Percentiles rank a stretch among this genome's conserved stretches.
These are phyloP conservation scores for Lucinisca nassula DNA, from an alignment of 2,888 invertebrate genomes.

Conservation along the genomic window DNA sequence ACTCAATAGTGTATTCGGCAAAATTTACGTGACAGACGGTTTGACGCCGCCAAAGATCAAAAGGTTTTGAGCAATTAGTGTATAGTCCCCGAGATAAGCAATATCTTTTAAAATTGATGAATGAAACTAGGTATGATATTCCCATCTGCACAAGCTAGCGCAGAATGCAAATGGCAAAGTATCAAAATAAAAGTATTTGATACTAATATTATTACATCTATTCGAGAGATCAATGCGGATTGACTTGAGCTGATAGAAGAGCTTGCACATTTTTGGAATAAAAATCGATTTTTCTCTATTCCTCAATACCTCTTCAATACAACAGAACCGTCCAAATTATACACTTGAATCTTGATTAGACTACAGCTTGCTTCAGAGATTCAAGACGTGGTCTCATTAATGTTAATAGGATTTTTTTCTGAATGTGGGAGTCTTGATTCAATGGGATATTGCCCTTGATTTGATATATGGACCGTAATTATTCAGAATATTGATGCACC, in stretches of 20 bases:
- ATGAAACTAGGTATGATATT: neutral
- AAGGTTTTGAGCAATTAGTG: neutral
- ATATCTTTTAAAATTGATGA: neutral
- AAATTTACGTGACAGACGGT: neutral
- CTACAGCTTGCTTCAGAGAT: no score
- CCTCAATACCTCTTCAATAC: neutral
- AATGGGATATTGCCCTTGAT: no score
- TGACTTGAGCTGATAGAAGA: neutral
- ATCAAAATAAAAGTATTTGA: constrained; percentile 1
- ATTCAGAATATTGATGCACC: no score
- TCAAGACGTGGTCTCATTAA: no score
- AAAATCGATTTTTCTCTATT: neutral
- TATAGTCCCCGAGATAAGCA: neutral
- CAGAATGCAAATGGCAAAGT: neutral
- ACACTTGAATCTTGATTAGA: neutral
- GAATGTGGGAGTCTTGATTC: no score
- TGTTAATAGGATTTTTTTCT: no score
- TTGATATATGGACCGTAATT: no score
- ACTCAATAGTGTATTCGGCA: neutral
- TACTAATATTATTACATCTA: neutral
- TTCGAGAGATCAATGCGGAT: neutral
- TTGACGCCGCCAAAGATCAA: constrained; percentile 1
- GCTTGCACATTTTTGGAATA: constrained; percentile 5
- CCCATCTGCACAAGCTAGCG: neutral
- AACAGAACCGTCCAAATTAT: neutral